Conservation (phyloP, 2,113 vertebrate species). For the Cyprinodon tularosa region DNA sequence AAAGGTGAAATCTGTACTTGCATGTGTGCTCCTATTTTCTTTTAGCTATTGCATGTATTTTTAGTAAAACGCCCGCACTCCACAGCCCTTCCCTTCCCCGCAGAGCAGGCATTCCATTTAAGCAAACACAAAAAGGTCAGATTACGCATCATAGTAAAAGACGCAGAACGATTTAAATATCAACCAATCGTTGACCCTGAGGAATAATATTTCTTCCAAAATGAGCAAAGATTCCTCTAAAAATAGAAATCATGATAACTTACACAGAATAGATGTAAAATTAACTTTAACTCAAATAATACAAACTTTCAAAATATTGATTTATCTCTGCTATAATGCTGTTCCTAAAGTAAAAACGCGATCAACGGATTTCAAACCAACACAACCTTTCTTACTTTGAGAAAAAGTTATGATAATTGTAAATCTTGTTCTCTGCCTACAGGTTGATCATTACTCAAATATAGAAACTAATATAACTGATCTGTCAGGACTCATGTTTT, state of each 20-base stretch:
- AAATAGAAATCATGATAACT: neutral
- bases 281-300: neutral
- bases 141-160: neutral
- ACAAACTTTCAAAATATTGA: slow-evolving; percentile 1
- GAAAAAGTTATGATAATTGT: slow-evolving; percentile 6
- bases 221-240: slow-evolving; percentile 21
- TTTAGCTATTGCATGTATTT: no score
- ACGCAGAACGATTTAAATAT: neutral
- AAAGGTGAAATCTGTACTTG: no score
- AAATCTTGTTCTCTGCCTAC: neutral
- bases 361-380: neutral
- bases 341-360: slow-evolving; percentile 2
- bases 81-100: no score
- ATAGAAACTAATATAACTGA: no score
- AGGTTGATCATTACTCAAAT: no score
- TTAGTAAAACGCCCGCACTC: no score
- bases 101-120: slow-evolving; percentile 7
- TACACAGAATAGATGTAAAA: slow-evolving; percentile 17
- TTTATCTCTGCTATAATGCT: neutral
- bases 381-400: neutral
- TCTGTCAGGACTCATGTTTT: no score
- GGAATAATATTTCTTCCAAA: slow-evolving; percentile 9
- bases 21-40: no score
- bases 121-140: neutral
- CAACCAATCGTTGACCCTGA: slow-evolving; percentile 2